Conservation (phyloP, 2,888 invertebrate genomes). For the Eulithis prunata region DNA sequence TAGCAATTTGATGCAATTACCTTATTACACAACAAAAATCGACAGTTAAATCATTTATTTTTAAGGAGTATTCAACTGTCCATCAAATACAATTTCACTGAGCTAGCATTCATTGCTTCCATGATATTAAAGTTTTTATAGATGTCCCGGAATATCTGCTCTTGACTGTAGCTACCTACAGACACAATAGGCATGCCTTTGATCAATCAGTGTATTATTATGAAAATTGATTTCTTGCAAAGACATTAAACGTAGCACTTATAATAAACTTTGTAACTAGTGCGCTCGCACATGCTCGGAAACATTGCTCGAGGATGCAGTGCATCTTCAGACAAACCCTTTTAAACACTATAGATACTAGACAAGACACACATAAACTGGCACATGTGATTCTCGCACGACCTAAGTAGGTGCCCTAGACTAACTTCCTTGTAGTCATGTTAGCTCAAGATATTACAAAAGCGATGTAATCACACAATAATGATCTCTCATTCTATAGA, state of each 20-base stretch:
- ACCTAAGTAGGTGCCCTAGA: constrained; percentile 12
- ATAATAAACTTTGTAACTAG: constrained; percentile 6
- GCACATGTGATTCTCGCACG: constrained; percentile 9
- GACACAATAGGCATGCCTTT: constrained; percentile 58
- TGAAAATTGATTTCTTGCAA: constrained; percentile 55
- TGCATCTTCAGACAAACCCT: not conserved
- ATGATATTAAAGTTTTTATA: no score
- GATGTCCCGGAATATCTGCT: not conserved
- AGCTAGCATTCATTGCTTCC: no score
- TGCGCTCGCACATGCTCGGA: no score
- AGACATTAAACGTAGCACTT: constrained; percentile 26
- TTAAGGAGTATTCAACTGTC: no score
- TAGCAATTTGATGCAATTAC: no score
- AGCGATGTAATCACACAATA: constrained; percentile 48
- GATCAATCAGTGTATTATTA: constrained; percentile 56
- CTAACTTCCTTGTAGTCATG: constrained; percentile 39
- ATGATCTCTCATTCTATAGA: constrained; percentile 59
- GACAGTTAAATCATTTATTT: no score
- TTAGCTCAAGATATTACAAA: constrained; percentile 27
- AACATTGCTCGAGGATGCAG: no score
- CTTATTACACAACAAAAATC: no score
- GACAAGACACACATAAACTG: not conserved
- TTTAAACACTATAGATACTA: no score
- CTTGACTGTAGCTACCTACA: constrained; percentile 38
- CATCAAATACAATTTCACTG: no score